A percentile compares a stretch with the other conserved stretches of the same genome.
phyloP scores from a whole-genome alignment of 37 sponge, comb jelly and placozoan genomes.

The Haliclona indistincta region DNA sequence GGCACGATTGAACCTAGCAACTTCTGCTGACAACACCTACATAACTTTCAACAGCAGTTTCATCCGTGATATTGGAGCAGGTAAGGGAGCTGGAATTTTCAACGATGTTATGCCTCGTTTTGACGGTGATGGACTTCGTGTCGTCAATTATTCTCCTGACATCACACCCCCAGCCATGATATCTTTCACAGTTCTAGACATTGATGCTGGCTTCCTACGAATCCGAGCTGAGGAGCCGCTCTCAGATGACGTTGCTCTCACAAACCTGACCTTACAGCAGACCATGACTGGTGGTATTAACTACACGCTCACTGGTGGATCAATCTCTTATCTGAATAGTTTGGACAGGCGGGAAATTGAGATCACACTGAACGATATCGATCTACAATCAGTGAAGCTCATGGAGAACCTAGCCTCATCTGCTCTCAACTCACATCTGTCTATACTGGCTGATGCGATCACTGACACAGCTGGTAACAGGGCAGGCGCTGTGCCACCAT shows the following conservation, averaged over 20 bases:
- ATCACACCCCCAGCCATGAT: conserved; percentile 57
- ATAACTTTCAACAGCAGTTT: conserved; percentile 50
- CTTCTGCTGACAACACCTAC: conserved; percentile 59
- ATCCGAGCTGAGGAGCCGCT: conserved; percentile 70
- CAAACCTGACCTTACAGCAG: conserved; percentile 58
- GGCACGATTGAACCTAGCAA: conserved; percentile 64
- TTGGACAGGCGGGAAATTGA: conserved; percentile 50
- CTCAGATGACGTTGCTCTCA: conserved; percentile 30
- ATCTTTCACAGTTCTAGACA: conserved; percentile 64
- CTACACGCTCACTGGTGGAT: conserved; percentile 68
- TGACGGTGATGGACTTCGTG: conserved; percentile 38
- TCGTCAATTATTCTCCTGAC: conserved; percentile 41
- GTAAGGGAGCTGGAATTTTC: neutral
- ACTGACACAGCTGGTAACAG: conserved; percentile 65
- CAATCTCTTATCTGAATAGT: conserved; percentile 29
- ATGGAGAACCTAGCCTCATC: conserved; percentile 46
- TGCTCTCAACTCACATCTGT: conserved; percentile 51
- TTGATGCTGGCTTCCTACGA: conserved; percentile 56
- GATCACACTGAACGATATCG: conserved; percentile 51
- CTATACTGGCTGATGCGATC: conserved; percentile 40
- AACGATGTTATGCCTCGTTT: conserved; percentile 44
- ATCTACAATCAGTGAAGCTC: conserved; percentile 72
- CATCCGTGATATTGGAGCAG: conserved; percentile 76
- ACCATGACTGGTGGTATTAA: conserved; percentile 16
- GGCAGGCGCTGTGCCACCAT: conserved; percentile 18